Evolutionary conservation across 2,888 invertebrate genomes (phyloP), one percentile per base, ranked within the genome.

Genomic region (Lycia hirtaria): DNA sequence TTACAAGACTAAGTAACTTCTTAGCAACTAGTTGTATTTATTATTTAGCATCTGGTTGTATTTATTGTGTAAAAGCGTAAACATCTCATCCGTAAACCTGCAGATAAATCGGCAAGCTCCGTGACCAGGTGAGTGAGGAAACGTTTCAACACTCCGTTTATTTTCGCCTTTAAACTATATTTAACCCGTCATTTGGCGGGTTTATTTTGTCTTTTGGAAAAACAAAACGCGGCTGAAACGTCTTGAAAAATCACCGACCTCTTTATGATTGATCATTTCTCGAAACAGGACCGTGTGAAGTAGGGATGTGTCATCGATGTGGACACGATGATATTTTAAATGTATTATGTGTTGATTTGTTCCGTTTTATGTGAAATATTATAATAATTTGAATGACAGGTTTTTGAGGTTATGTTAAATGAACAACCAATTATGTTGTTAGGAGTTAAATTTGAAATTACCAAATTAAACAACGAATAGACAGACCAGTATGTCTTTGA

Each of bases 181-280:
- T 78, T 85, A 85, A 80, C 78, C 65, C 72, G 72, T 72, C 74
- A 73, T 77, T 75, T 75, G 68, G 75, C 71, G 64, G 68, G 79
- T 69, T 80, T 81, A 81, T 83, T 84, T 81, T 78, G 78, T 81
- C 78, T 85, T 85, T 86, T 83, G 83, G 81, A 80, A 87, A 88
- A 90, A 91, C 87, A 87, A 88, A 88, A 86, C 76, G 72, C 70
- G 64, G 56, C 69, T 78, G 67, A 70, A 72, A 75, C 77, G 79
- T 73, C 78, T 75, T 90, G 91, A 91, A 89, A 90, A 89, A 91
- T 91, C 85, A 85, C 87, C 85, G 80, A 80, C 72, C 83, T 73
- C 79, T 76, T 82, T 90, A 88, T 91, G 91, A 91, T 90, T 88
- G 89, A 91, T 91, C 83, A 87, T 89, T 89, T 88, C 88, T 83